Percentiles rank a stretch among this genome's conserved stretches.
phyloP scores from a whole-genome alignment of 2,888 invertebrate species.

The Drosophila tanythrix region DNA sequence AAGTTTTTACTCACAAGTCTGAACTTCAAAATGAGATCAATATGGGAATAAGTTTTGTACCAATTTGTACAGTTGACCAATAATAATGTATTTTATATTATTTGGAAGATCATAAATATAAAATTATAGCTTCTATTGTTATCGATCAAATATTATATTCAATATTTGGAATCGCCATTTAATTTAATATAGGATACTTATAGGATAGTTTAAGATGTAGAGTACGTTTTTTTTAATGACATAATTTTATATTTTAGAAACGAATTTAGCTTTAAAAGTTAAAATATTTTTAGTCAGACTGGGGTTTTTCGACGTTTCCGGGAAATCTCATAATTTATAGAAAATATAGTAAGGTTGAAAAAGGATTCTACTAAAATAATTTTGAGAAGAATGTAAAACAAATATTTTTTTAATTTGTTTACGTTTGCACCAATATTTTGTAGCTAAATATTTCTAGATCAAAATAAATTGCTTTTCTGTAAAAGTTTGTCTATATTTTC shows the following conservation, averaged over 20 bases:
- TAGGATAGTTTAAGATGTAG: not conserved
- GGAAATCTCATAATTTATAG: not conserved
- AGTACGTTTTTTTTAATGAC: not conserved
- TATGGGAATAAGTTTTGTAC: not conserved
- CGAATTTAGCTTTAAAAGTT: not conserved
- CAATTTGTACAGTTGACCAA: not conserved
- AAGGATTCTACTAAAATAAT: not conserved
- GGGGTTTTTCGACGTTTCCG: not conserved
- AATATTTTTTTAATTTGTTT: not conserved
- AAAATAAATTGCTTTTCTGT: not conserved
- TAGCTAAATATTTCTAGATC: not conserved
- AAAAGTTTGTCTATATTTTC: not conserved
- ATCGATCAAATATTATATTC: not conserved
- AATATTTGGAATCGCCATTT: not conserved
- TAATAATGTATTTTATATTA: not conserved
- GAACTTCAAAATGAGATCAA: not conserved
- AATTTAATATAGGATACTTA: conserved; percentile 4
- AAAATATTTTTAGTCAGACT: not conserved
- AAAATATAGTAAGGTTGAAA: not conserved
- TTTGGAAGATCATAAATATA: not conserved
- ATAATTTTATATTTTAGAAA: not conserved
- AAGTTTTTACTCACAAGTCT: not conserved
- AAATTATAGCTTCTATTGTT: not conserved
- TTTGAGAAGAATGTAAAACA: not conserved
- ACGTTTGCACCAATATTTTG: not conserved